Evolutionary conservation across 64 coral and sea anemone genomes (phyloP).

Genomic region (Stichodactyla mertensii): DNA sequence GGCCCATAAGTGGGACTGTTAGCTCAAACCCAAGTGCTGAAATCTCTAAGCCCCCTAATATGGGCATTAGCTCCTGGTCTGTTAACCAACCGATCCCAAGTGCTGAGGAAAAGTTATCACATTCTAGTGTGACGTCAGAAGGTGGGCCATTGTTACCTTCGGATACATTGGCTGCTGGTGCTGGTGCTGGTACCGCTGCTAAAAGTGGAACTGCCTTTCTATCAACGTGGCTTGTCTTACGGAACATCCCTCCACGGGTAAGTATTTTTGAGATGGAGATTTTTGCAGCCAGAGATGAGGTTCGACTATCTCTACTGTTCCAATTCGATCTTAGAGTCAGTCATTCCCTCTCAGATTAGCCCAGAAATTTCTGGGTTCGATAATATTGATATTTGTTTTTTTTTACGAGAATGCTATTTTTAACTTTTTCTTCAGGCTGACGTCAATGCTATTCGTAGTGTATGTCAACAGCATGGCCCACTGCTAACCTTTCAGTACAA

Average conservation of each 20-base stretch:
- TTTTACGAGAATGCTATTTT: too few relatives aligned
- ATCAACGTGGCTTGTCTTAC: conserved; percentile 95
- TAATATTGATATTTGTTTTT: neutral
- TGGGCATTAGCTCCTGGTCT: conserved; percentile 83
- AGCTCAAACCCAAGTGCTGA: conserved; percentile 24
- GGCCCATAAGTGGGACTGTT: conserved; percentile 29
- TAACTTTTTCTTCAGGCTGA: conserved; percentile 62
- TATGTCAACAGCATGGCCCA: conserved; percentile 92
- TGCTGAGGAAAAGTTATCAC: conserved; percentile 65
- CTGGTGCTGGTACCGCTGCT: neutral
- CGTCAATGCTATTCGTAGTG: conserved; percentile 46
- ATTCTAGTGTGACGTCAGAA: conserved; percentile 34
- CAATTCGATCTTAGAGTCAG: too few relatives aligned
- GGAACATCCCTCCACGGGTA: conserved; percentile 91
- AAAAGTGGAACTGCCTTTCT: conserved; percentile 50
- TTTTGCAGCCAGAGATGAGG: too few relatives aligned
- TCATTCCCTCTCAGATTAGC: too few relatives aligned
- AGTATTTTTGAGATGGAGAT: too few relatives aligned
- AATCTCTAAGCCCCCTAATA: conserved; percentile 56
- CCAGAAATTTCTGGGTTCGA: neutral
- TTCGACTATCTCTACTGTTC: too few relatives aligned
- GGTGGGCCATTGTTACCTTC: neutral
- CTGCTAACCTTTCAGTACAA: conserved; percentile 89
- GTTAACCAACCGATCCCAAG: conserved; percentile 85
- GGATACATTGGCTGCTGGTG: neutral